Evolutionary conservation across 2,797 vertebrate genomes (phyloP).

Genomic region (Vipera latastei): DNA sequence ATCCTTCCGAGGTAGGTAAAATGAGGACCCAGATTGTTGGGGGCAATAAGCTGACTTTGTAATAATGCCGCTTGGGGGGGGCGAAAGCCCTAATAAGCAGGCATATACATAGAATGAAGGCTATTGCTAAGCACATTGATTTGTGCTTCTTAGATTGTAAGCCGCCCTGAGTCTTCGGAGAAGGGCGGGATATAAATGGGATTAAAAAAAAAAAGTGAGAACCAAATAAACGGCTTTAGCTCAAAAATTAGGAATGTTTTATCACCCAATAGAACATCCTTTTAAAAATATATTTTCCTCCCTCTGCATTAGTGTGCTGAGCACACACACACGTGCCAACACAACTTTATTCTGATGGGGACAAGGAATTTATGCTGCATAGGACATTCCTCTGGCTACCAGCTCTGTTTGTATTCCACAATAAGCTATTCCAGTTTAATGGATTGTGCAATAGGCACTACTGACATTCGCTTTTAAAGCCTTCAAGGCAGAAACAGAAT

Average conservation of each 20-base stretch:
- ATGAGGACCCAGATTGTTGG: too few relatives aligned
- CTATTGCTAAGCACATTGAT: too few relatives aligned
- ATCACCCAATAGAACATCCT: neutral
- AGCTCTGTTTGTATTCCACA: neutral
- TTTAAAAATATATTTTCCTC: neutral
- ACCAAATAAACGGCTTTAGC: neutral
- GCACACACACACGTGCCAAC: neutral
- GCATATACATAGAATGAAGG: too few relatives aligned
- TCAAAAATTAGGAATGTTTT: neutral
- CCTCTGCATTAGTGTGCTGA: neutral
- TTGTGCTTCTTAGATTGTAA: too few relatives aligned
- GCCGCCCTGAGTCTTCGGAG: too few relatives aligned
- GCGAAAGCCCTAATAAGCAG: too few relatives aligned
- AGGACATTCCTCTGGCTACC: neutral
- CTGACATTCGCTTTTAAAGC: neutral
- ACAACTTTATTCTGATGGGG: neutral
- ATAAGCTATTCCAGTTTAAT: neutral
- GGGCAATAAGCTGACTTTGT: too few relatives aligned
- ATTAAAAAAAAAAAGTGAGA: neutral
- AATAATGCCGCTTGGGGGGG: too few relatives aligned
- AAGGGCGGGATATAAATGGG: too few relatives aligned
- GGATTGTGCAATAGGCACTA: slow-evolving; percentile 4
- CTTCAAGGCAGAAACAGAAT: slow-evolving; percentile 16
- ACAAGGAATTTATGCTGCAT: neutral
- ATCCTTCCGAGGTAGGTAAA: too few relatives aligned